phyloP scores from a whole-genome alignment of 2,797 vertebrate genomes.

The Hipposideros larvatus region DNA sequence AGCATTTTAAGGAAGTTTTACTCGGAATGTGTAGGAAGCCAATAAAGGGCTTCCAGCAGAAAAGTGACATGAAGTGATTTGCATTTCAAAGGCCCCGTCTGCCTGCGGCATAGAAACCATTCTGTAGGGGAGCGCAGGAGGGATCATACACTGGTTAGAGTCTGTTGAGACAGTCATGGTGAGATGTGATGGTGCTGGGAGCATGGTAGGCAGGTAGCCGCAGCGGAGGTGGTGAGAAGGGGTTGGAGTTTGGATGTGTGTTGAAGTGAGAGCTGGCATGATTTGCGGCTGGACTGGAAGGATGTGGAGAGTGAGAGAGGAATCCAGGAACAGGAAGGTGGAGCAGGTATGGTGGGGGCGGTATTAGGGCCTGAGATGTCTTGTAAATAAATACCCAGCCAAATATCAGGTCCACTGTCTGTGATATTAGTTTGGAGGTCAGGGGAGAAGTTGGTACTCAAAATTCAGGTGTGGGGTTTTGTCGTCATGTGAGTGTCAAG shows the following conservation, averaged over 20 bases:
- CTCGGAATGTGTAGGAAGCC: conserved; percentile 50
- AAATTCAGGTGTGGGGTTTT: not conserved
- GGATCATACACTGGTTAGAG: not conserved
- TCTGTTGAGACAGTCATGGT: not conserved
- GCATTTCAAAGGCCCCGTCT: conserved; percentile 61
- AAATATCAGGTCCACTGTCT: not conserved
- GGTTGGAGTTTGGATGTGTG: not conserved
- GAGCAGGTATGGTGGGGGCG: fast-evolving
- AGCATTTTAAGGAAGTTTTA: conserved; percentile 57
- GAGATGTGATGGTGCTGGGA: not conserved
- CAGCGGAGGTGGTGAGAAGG: not conserved
- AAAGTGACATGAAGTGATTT: conserved; percentile 53
- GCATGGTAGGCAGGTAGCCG: not conserved
- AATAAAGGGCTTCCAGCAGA: conserved; percentile 54
- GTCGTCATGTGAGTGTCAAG: not conserved
- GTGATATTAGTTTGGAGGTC: not conserved
- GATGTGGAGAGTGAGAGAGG: not conserved
- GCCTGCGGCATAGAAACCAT: not conserved
- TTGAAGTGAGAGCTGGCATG: not conserved
- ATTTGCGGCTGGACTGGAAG: not conserved
- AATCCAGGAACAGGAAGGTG: not conserved
- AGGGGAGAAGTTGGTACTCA: not conserved
- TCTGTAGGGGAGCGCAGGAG: not conserved
- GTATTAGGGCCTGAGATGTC: not conserved
- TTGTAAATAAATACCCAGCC: not conserved